Percentiles rank a stretch among this genome's conserved stretches.
phyloP scores from a whole-genome alignment of 2,797 vertebrate genomes.

The Bucorvus abyssinicus region DNA sequence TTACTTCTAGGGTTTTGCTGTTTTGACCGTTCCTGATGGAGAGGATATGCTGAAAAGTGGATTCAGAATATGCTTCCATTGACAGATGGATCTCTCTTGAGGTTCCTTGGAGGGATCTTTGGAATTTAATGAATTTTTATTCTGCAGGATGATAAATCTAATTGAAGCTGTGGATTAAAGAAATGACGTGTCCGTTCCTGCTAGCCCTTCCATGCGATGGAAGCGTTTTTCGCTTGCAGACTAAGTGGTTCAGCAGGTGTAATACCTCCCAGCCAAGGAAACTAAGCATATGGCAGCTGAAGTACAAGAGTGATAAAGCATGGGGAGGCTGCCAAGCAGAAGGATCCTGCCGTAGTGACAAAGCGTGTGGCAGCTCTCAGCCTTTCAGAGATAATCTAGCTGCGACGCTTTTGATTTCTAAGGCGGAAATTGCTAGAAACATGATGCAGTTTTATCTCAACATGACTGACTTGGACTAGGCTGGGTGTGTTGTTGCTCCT shows the following conservation, averaged over 20 bases:
- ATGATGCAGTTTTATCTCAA: background rate
- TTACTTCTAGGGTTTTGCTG: background rate
- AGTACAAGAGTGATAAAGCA: background rate
- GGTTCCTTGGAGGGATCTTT: background rate
- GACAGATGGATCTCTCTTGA: background rate
- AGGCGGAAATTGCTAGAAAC: slow-evolving; percentile 4
- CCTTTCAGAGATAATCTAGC: background rate
- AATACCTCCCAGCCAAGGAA: background rate
- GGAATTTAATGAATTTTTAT: background rate
- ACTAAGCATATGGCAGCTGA: background rate
- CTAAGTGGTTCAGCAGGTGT: background rate
- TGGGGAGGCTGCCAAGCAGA: slow-evolving; percentile 18
- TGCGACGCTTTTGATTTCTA: background rate
- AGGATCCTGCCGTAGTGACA: background rate
- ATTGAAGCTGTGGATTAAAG: background rate
- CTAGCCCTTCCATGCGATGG: background rate
- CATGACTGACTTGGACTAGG: background rate
- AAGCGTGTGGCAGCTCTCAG: slow-evolving; percentile 2
- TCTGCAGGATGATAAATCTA: background rate
- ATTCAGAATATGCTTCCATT: background rate
- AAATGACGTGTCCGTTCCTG: background rate
- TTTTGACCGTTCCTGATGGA: background rate
- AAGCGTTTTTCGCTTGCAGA: background rate
- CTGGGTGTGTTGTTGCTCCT: background rate
- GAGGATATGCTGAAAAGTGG: background rate